Conservation (phyloP, 2,113 vertebrate species). For the Urocolius indicus region DNA sequence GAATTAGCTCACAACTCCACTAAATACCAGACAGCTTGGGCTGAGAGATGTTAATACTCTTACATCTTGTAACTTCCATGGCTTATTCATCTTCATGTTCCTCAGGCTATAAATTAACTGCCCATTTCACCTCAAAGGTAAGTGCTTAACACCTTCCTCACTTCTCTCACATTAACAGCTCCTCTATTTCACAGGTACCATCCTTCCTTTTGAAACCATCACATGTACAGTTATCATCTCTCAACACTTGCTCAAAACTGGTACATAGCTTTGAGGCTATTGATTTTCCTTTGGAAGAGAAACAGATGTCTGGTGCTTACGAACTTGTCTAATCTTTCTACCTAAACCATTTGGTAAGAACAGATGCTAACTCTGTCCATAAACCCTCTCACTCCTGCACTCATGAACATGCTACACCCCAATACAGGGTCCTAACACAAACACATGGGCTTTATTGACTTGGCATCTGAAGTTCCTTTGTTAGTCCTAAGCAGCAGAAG, state of each 20-base stretch:
- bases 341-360: not conserved
- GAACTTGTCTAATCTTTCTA: not conserved
- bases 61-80: not conserved
- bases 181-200: not conserved
- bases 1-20: not conserved
- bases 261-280: not conserved
- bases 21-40: not conserved
- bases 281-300: not conserved
- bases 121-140: not conserved
- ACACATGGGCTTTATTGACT: not conserved
- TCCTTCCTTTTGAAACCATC: not conserved
- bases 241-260: not conserved
- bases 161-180: not conserved
- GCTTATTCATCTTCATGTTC: not conserved
- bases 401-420: not conserved
- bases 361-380: not conserved
- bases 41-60: not conserved
- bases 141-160: not conserved
- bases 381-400: not conserved
- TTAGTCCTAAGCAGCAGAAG: not conserved
- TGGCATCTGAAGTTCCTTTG: not conserved
- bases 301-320: not conserved
- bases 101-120: not conserved
- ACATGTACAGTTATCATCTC: rapidly evolving
- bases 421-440: not conserved